Evolutionary conservation across 2,113 vertebrate species (phyloP).

Genomic region (Catharus bicknelli): DNA sequence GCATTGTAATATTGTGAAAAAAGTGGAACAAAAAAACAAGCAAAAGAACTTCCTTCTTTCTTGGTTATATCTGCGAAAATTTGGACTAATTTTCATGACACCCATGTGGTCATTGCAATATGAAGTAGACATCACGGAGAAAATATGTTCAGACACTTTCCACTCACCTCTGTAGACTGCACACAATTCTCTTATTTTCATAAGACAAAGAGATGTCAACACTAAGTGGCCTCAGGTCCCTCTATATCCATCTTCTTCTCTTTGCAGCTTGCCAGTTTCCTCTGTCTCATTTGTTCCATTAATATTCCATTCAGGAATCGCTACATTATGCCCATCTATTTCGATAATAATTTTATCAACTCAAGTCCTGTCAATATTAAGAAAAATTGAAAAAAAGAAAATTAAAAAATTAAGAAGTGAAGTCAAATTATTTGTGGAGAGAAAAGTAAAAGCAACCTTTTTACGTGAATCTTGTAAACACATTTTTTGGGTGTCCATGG

Average conservation of each 20-base stretch:
- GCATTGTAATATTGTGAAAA: neutral
- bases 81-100: neutral
- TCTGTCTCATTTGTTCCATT: neutral
- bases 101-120: neutral
- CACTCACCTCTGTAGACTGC: accelerated
- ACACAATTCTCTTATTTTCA: neutral
- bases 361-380: neutral
- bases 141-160: neutral
- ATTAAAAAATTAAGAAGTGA: neutral
- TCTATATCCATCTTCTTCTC: neutral
- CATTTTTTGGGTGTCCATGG: neutral
- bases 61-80: neutral
- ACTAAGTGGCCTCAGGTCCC: neutral
- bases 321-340: neutral
- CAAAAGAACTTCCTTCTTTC: neutral
- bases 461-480: neutral
- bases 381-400: neutral
- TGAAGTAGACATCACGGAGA: neutral
- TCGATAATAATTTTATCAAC: neutral
- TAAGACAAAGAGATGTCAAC: neutral
- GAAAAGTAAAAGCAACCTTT: neutral
- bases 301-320: neutral
- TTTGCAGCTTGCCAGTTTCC: neutral
- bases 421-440: neutral
- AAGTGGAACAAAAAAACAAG: neutral